These are phyloP conservation scores for Varanus salvator DNA, from an alignment of 2,113 vertebrate species.

Conservation along the genomic window DNA sequence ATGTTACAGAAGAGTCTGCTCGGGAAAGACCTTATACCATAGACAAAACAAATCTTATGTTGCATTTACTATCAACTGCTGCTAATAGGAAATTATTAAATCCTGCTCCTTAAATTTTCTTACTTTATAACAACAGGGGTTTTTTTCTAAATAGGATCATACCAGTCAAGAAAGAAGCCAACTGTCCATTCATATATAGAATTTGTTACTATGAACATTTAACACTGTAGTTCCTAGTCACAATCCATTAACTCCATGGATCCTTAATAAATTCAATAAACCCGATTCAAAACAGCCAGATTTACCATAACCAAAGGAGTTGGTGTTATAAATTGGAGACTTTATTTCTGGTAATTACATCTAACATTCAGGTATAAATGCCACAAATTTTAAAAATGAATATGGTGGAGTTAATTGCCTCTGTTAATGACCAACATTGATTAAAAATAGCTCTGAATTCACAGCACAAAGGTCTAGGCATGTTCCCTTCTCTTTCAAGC, in stretches of 20 bases:
- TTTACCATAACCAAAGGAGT: neutral
- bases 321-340: conserved; percentile 2
- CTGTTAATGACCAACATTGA: conserved; percentile 56
- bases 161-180: conserved; percentile 67
- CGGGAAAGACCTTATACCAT: conserved; percentile 78
- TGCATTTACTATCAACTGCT: conserved; percentile 86
- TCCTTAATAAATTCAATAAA: neutral
- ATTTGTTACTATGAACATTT: conserved; percentile 54
- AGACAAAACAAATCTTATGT: conserved; percentile 87
- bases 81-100: conserved; percentile 82
- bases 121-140: conserved; percentile 76
- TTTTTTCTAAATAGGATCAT: conserved; percentile 69
- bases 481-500: conserved; percentile 70
- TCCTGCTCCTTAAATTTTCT: conserved; percentile 79
- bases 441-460: conserved; percentile 61
- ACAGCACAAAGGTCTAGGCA: conserved; percentile 66
- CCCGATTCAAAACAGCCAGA: too few species aligned
- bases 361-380: conserved; percentile 49
- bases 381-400: conserved; percentile 36
- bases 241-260: neutral
- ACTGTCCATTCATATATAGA: conserved; percentile 58
- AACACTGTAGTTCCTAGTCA: neutral
- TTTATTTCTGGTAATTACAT: conserved; percentile 23
- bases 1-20: conserved; percentile 73
- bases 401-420: conserved; percentile 56